Evolutionary conservation across 2,113 vertebrate species (phyloP), one percentile per base, ranked within the genome.

Genomic region (Nansenia antarctica): DNA sequence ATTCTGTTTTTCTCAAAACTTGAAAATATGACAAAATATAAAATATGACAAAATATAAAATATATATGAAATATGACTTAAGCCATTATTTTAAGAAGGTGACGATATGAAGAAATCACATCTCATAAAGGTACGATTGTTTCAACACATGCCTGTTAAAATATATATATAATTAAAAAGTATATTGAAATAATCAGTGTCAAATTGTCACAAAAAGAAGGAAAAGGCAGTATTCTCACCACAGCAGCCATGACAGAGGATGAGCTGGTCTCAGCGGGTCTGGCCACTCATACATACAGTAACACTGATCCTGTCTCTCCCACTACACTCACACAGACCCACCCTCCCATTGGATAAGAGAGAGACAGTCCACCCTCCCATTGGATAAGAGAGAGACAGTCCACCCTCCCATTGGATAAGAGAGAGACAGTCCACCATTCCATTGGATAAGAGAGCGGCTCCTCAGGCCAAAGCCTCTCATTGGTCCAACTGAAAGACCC

Each of bases 401-500:
- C 22, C 15, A 15, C 27, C 15, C 27, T 57, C 54, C 54, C 14
- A 49, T 49, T 57, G 27, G 24, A 57, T 7, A 26, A 58, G 14
- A 15, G 14, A 58, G 26, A 30, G 18, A 58, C 14, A 35, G 31
- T 3, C 12, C 1, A 26, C 5, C 24, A 5, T 55, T 24, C 20
- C 24, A 55, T 55, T 55, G 53, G 53, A n/a, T 14, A 30, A 32
- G 1, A 6, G 11, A 60, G 18, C 29, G 30, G 14, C 42, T 29
- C 42, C 39, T 65, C 29, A 27, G 55, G 18, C 42, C 11, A 18
- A 57, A 39, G 67, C 53, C 2, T 63, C 58, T 29, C 66, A 69
- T 67, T 47, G 66, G 73, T 55, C 0, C 15, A 72, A n/a, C n/a
- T n/a, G 11, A 60, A 32, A n/a, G 30, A 18, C 42, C 42, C 42